Conservation (phyloP, 2,113 vertebrate genomes). For the Menura novaehollandiae region DNA sequence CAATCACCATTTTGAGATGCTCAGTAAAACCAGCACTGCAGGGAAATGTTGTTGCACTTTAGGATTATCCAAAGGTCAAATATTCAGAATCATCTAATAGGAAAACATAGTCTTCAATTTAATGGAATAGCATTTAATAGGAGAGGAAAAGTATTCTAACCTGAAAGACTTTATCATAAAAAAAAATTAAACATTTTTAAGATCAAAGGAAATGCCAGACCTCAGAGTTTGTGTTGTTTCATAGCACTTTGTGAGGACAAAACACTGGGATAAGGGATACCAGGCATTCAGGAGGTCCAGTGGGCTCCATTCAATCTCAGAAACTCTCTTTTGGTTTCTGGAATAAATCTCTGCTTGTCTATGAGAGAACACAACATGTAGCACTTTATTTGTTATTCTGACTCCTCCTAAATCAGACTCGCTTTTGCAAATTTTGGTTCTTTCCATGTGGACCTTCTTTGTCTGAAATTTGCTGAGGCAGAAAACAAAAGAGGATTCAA, state of each 20-base stretch:
- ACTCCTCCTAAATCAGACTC: conserved; percentile 17
- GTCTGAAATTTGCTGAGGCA: neutral
- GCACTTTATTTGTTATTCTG: conserved; percentile 23
- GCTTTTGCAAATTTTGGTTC: neutral
- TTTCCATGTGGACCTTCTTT: neutral
- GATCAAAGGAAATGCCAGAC: neutral
- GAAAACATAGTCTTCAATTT: neutral
- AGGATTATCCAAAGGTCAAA: conserved; percentile 30
- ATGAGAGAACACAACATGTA: neutral
- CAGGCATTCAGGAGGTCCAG: neutral
- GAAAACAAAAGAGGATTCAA: conserved; percentile 19
- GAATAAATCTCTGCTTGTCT: neutral
- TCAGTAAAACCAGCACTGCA: neutral
- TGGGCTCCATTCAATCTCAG: neutral
- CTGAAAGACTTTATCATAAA: neutral
- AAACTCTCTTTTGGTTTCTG: neutral
- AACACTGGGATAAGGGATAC: neutral
- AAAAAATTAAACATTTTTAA: neutral
- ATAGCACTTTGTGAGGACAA: neutral
- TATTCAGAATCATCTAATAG: neutral
- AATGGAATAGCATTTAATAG: neutral
- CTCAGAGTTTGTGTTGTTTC: neutral
- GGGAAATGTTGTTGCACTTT: neutral
- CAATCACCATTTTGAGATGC: neutral
- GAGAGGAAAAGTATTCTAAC: neutral